Percentiles rank a stretch among this genome's conserved stretches.
Conservation (phyloP, 2,113 vertebrate genomes). For the Gulo gulo region DNA sequence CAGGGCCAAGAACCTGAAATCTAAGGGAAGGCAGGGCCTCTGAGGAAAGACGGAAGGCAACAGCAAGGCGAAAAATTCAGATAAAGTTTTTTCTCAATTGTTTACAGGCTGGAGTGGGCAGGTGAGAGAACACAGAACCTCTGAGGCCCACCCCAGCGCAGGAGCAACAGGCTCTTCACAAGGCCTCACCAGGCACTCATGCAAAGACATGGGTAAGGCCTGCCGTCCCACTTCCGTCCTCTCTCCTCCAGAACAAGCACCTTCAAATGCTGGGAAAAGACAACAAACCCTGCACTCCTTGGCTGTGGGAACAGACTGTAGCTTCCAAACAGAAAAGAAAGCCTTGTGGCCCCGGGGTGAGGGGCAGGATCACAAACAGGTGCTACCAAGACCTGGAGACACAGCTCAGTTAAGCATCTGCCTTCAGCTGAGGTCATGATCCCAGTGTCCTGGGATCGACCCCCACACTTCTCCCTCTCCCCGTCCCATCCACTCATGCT, state of each 20-base stretch:
- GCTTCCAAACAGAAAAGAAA: neutral
- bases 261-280: neutral
- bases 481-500: too few relatives aligned
- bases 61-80: neutral
- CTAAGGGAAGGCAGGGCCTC: neutral
- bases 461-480: neutral
- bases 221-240: neutral
- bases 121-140: neutral
- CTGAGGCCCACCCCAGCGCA: neutral
- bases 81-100: neutral
- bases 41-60: neutral
- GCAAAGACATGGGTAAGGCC: neutral
- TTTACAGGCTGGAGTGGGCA: neutral
- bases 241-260: neutral
- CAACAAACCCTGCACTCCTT: neutral
- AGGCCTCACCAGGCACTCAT: slow-evolving; percentile 11
- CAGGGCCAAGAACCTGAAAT: neutral
- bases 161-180: neutral
- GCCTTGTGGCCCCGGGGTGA: neutral
- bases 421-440: neutral
- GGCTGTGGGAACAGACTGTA: neutral
- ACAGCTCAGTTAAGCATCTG: neutral
- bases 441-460: neutral
- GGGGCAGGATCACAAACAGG: neutral
- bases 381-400: neutral